Evolutionary conservation across 1,140 invertebrate genomes (phyloP), one percentile per base, ranked within the genome.

Genomic region (Agrypnia vestita): DNA sequence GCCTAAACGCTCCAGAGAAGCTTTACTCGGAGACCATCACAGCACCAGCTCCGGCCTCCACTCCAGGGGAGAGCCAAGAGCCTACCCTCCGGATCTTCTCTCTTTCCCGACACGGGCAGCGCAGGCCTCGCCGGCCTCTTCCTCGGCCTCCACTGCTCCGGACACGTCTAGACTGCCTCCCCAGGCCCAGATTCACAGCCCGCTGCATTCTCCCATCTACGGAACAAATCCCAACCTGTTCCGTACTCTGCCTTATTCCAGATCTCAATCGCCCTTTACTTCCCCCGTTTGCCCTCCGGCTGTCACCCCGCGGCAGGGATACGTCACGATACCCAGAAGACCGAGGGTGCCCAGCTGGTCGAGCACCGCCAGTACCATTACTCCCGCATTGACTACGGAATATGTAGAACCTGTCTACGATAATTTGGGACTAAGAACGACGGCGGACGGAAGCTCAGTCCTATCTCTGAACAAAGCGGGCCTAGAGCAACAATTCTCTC

Each of bases 331-430:
- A 75, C 96, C 96, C 0, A 91, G 96, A 78, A 89, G 95, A 84
- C 96, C 95, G 0, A 89, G 95, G 61, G 93, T 94, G 0, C 94
- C 95, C 0, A 96, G 95, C 78, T 96, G 95, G 94, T 94, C 94
- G 71, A 93, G 93, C 11, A 92, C 91, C 0, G 91, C 91, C 0
- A 88, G 88, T 79, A 83, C 89, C 78, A 87, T 88, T 35, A 91
- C 91, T 9, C 88, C 88, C 90, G 90, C 81, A 85, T 90, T n/a
- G 90, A 91, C 90, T 80, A 84, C 88, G 1, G 90, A 91, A 84
- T 89, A 91, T 17, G 87, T 91, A 21, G 95, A 96, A 84, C 95
- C 95, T 0, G 91, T 96, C 3, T 97, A 97, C 84, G 96, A 97
- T 84, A 96, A 96, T 84, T 87, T 97, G 12, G 96, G 96, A 0